Percentiles rank a stretch among this genome's conserved stretches.
phyloP scores from a whole-genome alignment of 2,797 vertebrate genomes.

The Sebastes taczanowskii region DNA sequence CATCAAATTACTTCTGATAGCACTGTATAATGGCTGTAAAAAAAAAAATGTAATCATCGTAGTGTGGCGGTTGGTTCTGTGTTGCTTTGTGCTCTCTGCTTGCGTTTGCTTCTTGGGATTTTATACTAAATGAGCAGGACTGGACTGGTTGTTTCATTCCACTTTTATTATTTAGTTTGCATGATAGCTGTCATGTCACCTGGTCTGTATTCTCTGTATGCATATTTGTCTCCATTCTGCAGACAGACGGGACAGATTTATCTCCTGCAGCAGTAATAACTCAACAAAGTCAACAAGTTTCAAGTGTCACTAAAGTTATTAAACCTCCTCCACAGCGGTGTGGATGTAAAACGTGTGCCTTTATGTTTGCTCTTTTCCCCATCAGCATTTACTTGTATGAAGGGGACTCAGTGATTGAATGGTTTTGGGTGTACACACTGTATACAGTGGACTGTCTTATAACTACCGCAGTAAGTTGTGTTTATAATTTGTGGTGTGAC shows the following conservation, averaged over 20 bases:
- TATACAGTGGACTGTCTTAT: not conserved
- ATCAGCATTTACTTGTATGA: not conserved
- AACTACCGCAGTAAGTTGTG: not conserved
- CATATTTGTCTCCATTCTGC: not conserved
- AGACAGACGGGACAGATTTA: not conserved
- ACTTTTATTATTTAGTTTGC: not conserved
- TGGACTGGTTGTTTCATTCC: not conserved
- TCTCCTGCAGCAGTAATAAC: not conserved
- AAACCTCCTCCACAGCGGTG: not conserved
- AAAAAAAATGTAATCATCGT: not conserved
- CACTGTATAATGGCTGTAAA: not conserved
- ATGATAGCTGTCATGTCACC: not conserved
- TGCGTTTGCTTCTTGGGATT: not conserved
- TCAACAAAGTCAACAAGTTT: not conserved
- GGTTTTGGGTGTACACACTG: not conserved
- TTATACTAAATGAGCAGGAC: not conserved
- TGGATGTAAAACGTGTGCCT: not conserved
- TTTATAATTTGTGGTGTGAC: not conserved
- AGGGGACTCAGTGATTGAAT: not conserved
- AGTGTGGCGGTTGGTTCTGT: not conserved
- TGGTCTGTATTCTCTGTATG: constrained; percentile 1
- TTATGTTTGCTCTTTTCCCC: not conserved
- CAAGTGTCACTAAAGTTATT: not conserved
- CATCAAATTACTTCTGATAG: constrained; percentile 1
- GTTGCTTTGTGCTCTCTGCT: not conserved